Evolutionary conservation across 2,888 invertebrate species (phyloP).

Genomic region (Cetonia aurata): DNA sequence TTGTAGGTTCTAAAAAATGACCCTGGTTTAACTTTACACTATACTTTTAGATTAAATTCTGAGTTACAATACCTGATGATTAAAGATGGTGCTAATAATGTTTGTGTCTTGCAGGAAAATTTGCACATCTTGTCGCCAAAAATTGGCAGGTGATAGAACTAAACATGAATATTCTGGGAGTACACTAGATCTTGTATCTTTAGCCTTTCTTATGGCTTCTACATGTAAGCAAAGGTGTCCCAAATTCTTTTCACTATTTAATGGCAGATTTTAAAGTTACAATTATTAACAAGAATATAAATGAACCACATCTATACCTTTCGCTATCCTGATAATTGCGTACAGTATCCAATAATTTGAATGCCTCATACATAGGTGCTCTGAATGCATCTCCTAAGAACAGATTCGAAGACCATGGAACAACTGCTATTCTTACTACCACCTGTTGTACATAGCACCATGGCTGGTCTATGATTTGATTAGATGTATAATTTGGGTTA

Average conservation of each 20-base stretch:
- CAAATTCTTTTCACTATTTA: slow-evolving; percentile 76
- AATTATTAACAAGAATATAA: slow-evolving; percentile 1
- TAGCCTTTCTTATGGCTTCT: slow-evolving; percentile 79
- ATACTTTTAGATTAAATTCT: slow-evolving; percentile 41
- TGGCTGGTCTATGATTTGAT: slow-evolving; percentile 66
- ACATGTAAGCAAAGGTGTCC: slow-evolving; percentile 89
- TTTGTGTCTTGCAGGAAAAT: slow-evolving; percentile 84
- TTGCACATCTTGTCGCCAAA: slow-evolving; percentile 90
- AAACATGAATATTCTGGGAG: slow-evolving; percentile 94
- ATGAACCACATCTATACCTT: slow-evolving; percentile 68
- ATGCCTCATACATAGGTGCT: slow-evolving; percentile 90
- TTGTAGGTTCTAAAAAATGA: slow-evolving; percentile 76
- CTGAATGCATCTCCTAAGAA: slow-evolving; percentile 91
- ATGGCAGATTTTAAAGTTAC: neutral
- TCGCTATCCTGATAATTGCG: slow-evolving; percentile 83
- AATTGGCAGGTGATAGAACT: slow-evolving; percentile 91
- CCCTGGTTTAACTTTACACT: neutral
- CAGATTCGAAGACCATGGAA: slow-evolving; percentile 88
- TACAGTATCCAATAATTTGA: slow-evolving; percentile 87
- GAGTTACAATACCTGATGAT: slow-evolving; percentile 77
- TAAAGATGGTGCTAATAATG: slow-evolving; percentile 85
- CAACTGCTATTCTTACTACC: slow-evolving; percentile 78
- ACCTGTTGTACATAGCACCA: slow-evolving; percentile 83
- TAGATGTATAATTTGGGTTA: slow-evolving; percentile 65
- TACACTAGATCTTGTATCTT: slow-evolving; percentile 69